Conservation (phyloP, 2,888 invertebrate genomes). For the Eugnorisma glareosa region DNA sequence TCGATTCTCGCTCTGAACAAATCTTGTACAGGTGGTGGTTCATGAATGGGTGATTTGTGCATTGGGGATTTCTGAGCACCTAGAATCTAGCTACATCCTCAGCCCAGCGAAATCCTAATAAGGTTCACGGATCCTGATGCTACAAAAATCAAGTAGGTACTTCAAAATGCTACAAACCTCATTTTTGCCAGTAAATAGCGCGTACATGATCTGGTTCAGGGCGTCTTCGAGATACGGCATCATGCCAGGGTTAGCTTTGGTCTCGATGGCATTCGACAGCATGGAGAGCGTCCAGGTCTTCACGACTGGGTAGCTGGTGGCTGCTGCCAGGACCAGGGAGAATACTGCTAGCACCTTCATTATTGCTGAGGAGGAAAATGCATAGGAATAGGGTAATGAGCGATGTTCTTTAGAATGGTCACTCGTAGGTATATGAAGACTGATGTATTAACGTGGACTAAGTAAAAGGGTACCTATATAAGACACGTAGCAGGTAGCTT, state of each 20-base stretch:
- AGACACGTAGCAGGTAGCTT: too few relatives aligned
- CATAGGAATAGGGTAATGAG: too few relatives aligned
- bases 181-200: conserved; percentile 58
- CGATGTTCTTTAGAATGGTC: too few relatives aligned
- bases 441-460: too few relatives aligned
- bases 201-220: conserved; percentile 65
- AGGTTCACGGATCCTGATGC: neutral
- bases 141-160: neutral
- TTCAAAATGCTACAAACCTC: conserved; percentile 44
- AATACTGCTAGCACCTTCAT: conserved; percentile 58
- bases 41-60: neutral
- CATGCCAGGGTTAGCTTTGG: conserved; percentile 61
- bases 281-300: conserved; percentile 72
- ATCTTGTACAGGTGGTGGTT: neutral
- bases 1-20: neutral
- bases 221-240: conserved; percentile 68
- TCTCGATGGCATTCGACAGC: conserved; percentile 71
- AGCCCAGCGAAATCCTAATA: neutral
- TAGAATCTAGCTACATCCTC: neutral
- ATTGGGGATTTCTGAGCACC: neutral
- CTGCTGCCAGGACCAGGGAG: conserved; percentile 64
- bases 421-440: too few relatives aligned
- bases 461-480: too few relatives aligned
- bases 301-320: conserved; percentile 65
- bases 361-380: conserved; percentile 42